Conservation (phyloP, 1,140 invertebrate genomes). For the Bombus polaris region DNA sequence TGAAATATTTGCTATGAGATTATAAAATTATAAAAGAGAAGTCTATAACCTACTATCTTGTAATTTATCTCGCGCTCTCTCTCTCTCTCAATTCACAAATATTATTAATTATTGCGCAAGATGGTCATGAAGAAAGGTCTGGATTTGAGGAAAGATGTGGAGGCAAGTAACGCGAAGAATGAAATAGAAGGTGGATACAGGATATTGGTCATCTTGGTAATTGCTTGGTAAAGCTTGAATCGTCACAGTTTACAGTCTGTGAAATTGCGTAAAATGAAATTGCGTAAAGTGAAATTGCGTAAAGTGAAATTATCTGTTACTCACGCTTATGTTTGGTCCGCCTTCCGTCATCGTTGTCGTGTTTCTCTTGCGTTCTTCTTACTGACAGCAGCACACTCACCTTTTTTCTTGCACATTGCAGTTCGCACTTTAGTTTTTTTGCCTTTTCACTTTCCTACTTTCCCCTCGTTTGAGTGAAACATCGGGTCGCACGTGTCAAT, state of each 20-base stretch:
- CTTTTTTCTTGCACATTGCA: slow-evolving; percentile 51
- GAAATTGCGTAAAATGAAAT: neutral
- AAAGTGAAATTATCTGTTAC: slow-evolving; percentile 1
- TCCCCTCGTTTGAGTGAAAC: neutral
- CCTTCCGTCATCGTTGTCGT: slow-evolving; percentile 44
- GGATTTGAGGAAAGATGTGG: neutral
- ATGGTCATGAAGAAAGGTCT: too few relatives aligned
- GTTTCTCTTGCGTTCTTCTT: slow-evolving; percentile 35
- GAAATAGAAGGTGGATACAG: neutral
- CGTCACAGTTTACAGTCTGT: neutral
- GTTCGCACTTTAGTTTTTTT: slow-evolving; percentile 20
- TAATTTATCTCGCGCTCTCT: too few relatives aligned
- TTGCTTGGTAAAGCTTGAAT: neutral
- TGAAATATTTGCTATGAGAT: too few relatives aligned
- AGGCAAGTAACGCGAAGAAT: too few relatives aligned
- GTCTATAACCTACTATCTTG: too few relatives aligned
- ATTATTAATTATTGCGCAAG: too few relatives aligned
- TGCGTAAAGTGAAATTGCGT: too few relatives aligned
- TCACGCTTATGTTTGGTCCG: slow-evolving; percentile 42
- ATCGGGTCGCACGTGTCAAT: neutral
- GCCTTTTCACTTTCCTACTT: neutral
- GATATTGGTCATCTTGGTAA: neutral
- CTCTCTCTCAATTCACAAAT: too few relatives aligned
- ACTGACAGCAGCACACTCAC: slow-evolving; percentile 17
- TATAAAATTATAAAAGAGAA: too few relatives aligned